Base-by-base conservation (phyloP, 2,888 invertebrate species). In the Agrochola lychnidis region DNA sequence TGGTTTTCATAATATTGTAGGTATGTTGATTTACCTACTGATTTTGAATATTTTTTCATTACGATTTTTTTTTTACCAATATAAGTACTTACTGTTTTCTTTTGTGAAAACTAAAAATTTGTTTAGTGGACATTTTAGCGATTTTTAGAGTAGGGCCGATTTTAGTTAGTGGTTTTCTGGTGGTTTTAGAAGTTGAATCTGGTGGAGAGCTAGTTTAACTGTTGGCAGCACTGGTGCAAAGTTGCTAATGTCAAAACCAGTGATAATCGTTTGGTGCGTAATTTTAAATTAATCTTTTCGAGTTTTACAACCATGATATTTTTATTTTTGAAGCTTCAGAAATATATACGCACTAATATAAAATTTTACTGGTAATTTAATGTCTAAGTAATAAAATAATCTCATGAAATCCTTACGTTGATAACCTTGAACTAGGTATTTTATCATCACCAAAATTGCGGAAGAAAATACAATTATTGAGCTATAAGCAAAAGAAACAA, bases 361-460 rank as follows among this genome's bases (percentile, higher is more conserved):
- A 82, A 74, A 40, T 72, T 51, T 36, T 70, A 70, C 59, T n/a
- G 71, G 2, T 40, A 74, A 12, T 69, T 85, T 63, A 72, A 72
- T 70, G 64, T 64, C 0, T 70, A 53, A 64, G 0, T 45, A 76
- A 48, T 22, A 70, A 56, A 62, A 56, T 71, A 45, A 70, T 70
- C 25, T 4, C 19, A 36, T 62, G 30, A 68, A 73, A 73, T 66
- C 42, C 22, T n/a, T 67, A 6, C 48, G 66, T 70, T 67, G 59
- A 77, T 81, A 85, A 82, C 84, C 82, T 89, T 71, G 61, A 88
- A 78, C 56, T 70, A 81, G 76, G 59, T 76, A 66, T 30, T 69
- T 25, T 59, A 82, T 7, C 61, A 75, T 12, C 53, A 42, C 25
- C 30, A 74, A 48, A 78, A 73, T 45, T 62, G 45, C 36, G 59